Percentiles rank a stretch among this genome's conserved stretches.
Evolutionary conservation across 2,797 vertebrate species (phyloP).

Genomic region (Morus bassanus): DNA sequence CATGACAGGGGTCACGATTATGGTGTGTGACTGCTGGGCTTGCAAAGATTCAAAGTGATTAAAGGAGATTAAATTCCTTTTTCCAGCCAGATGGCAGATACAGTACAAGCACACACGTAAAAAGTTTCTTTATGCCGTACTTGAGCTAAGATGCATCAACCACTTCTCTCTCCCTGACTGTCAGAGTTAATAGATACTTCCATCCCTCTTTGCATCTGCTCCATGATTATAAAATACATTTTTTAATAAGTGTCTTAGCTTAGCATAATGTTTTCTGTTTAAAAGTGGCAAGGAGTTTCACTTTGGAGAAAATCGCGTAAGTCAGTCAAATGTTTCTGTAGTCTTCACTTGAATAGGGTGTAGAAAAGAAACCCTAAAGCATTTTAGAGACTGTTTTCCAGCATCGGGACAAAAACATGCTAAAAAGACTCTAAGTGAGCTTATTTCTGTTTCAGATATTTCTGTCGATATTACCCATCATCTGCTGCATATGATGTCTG

Average conservation of each 20-base stretch:
- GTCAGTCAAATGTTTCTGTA: background rate
- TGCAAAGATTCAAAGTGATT: conserved; percentile 42
- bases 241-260: background rate
- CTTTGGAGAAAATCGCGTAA: background rate
- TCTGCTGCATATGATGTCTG: background rate
- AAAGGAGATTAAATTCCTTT: conserved; percentile 45
- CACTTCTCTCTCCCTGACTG: background rate
- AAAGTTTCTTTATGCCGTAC: background rate
- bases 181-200: background rate
- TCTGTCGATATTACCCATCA: background rate
- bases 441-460: background rate
- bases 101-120: background rate
- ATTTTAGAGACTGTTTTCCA: background rate
- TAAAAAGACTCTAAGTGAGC: background rate
- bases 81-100: conserved; percentile 1
- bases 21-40: conserved; percentile 8
- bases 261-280: background rate
- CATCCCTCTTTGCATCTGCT: background rate
- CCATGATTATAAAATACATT: background rate
- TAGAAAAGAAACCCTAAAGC: conserved; percentile 3
- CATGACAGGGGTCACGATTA: background rate
- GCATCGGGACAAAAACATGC: background rate
- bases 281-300: background rate
- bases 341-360: background rate
- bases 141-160: background rate